These are phyloP conservation scores for Dryococelus australis DNA, from an alignment of 2,888 invertebrate genomes.

Conservation along the genomic window DNA sequence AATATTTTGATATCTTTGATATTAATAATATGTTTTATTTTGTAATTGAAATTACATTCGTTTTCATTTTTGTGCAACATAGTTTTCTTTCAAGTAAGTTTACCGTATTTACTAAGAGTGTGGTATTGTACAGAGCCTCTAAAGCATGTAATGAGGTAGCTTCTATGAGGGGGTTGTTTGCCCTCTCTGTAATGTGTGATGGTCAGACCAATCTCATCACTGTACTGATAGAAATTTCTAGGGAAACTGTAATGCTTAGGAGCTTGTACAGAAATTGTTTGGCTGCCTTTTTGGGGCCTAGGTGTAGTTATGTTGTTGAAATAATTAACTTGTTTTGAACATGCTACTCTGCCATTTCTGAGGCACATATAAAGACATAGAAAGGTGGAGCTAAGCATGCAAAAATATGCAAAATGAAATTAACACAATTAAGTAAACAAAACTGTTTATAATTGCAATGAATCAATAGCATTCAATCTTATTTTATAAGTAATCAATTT, in stretches of 20 bases:
- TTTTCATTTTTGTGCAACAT: neutral
- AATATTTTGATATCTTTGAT: neutral
- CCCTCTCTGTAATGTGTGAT: neutral
- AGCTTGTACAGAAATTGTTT: neutral
- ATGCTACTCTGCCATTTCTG: neutral
- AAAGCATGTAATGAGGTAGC: neutral
- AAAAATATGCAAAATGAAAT: no score
- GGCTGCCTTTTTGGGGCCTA: neutral
- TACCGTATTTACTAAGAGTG: neutral
- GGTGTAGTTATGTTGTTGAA: conserved; percentile 1
- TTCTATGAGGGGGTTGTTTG: no score
- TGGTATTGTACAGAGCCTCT: no score
- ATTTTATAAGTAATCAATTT: neutral
- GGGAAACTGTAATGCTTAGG: neutral
- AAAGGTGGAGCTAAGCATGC: neutral
- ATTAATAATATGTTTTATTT: neutral
- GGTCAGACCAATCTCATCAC: conserved; percentile 2
- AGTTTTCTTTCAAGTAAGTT: neutral
- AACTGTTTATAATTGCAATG: neutral
- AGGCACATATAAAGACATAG: neutral
- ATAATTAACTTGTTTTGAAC: neutral
- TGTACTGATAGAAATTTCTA: neutral
- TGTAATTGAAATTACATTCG: neutral
- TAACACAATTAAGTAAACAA: neutral
- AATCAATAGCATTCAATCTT: neutral